A percentile compares a stretch with the other conserved stretches of the same genome.
Conservation (phyloP, 2,888 invertebrate species). For the Volucella zonaria region DNA sequence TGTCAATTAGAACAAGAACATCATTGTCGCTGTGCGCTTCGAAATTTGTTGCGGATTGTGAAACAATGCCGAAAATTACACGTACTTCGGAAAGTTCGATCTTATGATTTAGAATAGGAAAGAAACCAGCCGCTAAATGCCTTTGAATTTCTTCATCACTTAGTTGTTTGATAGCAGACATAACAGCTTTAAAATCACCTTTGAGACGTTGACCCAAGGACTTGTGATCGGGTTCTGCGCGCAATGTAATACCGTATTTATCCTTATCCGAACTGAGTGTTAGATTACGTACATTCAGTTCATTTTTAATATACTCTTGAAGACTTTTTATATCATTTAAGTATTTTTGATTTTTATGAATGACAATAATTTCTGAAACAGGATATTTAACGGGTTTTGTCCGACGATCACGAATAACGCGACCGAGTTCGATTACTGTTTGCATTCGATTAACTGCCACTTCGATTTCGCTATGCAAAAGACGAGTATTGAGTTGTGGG, state of each 20-base stretch:
- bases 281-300: slow-evolving; percentile 94
- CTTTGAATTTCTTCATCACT: slow-evolving; percentile 91
- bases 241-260: slow-evolving; percentile 94
- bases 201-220: slow-evolving; percentile 91
- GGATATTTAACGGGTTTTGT: slow-evolving; percentile 98
- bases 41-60: slow-evolving; percentile 85
- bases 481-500: slow-evolving; percentile 87
- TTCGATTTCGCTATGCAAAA: slow-evolving; percentile 94
- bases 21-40: slow-evolving; percentile 96
- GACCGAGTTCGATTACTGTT: slow-evolving; percentile 95
- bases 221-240: slow-evolving; percentile 98
- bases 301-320: slow-evolving; percentile 93
- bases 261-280: slow-evolving; percentile 94
- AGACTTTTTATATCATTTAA: slow-evolving; percentile 91
- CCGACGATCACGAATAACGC: slow-evolving; percentile 95
- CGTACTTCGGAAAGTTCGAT: slow-evolving; percentile 91
- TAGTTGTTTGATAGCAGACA: slow-evolving; percentile 90
- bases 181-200: slow-evolving; percentile 94
- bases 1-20: slow-evolving; percentile 93
- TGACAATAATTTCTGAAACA: slow-evolving; percentile 96
- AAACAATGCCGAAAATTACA: slow-evolving; percentile 85
- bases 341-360: slow-evolving; percentile 91
- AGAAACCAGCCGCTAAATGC: slow-evolving; percentile 87
- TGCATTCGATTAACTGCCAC: slow-evolving; percentile 96
- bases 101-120: slow-evolving; percentile 89